Conservation (phyloP, 2,888 invertebrate species). For the Nineta flava region DNA sequence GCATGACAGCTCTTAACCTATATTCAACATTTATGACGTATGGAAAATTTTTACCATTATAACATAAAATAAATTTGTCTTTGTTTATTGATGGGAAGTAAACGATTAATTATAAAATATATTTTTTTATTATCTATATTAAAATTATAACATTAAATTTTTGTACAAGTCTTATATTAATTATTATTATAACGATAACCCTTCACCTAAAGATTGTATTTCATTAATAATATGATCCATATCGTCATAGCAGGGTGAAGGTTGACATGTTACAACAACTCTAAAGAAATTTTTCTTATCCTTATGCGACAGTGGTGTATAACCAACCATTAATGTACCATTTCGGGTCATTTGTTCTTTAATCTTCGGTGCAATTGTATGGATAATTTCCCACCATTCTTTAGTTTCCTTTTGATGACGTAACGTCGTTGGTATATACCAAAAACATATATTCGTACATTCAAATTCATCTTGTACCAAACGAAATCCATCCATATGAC, state of each 20-base stretch:
- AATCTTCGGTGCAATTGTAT: conserved; percentile 48
- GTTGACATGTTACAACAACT: conserved; percentile 57
- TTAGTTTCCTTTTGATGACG: conserved; percentile 25
- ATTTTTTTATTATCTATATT: too few relatives aligned
- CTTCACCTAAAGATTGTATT: conserved; percentile 42
- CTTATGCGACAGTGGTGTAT: conserved; percentile 46
- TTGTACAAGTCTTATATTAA: too few relatives aligned
- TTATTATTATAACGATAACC: background rate
- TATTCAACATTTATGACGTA: too few relatives aligned
- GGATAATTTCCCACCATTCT: conserved; percentile 35
- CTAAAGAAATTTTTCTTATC: conserved; percentile 59
- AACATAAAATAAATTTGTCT: too few relatives aligned
- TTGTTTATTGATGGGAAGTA: too few relatives aligned
- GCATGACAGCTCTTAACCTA: too few relatives aligned
- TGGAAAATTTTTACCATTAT: too few relatives aligned
- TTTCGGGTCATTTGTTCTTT: conserved; percentile 49
- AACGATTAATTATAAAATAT: too few relatives aligned
- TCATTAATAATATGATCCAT: conserved; percentile 46
- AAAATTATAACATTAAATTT: too few relatives aligned
- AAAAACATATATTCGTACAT: conserved; percentile 79
- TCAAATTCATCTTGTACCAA: conserved; percentile 46
- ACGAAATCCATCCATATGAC: conserved; percentile 37
- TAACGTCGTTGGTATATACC: conserved; percentile 57
- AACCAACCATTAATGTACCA: conserved; percentile 60
- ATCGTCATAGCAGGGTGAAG: conserved; percentile 35